Percentiles rank a stretch among this genome's conserved stretches.
phyloP scores from a whole-genome alignment of 2,797 vertebrate genomes.

The Sciaenops ocellatus region DNA sequence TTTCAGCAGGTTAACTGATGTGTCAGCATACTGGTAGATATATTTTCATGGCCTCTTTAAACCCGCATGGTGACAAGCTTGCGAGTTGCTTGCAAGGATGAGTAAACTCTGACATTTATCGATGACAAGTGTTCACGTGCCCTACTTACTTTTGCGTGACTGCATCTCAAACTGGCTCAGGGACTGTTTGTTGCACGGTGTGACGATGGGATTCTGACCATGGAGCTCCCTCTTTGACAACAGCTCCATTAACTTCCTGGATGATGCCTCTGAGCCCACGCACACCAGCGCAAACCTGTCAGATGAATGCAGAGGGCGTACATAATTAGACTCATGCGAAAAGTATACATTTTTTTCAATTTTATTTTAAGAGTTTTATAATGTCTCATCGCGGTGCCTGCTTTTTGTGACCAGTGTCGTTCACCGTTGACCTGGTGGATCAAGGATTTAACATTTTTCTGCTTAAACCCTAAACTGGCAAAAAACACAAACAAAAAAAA shows the following conservation, averaged over 20 bases:
- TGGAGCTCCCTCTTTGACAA: conserved; percentile 98
- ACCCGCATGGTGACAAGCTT: neutral
- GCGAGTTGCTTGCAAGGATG: neutral
- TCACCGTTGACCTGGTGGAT: neutral
- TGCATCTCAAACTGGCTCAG: conserved; percentile 99
- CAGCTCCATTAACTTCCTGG: conserved; percentile 96
- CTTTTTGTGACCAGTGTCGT: neutral
- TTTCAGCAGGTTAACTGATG: too few relatives aligned
- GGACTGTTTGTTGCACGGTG: conserved; percentile 98
- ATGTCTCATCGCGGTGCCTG: neutral
- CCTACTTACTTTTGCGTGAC: conserved; percentile 95
- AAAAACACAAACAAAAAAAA: too few relatives aligned
- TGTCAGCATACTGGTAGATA: too few relatives aligned
- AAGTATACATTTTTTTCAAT: too few relatives aligned
- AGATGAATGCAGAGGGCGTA: conserved; percentile 2
- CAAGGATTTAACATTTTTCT: neutral
- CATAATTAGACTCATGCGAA: neutral
- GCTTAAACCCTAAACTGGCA: neutral
- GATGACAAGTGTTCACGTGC: neutral
- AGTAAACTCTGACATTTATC: neutral
- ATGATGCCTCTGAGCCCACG: conserved; percentile 97
- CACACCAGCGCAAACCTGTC: conserved; percentile 96
- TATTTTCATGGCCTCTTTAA: neutral
- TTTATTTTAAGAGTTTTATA: neutral
- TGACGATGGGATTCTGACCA: conserved; percentile 97